Base-by-base conservation (phyloP, 1,140 invertebrate genomes). In the Leptinotarsa texana region DNA sequence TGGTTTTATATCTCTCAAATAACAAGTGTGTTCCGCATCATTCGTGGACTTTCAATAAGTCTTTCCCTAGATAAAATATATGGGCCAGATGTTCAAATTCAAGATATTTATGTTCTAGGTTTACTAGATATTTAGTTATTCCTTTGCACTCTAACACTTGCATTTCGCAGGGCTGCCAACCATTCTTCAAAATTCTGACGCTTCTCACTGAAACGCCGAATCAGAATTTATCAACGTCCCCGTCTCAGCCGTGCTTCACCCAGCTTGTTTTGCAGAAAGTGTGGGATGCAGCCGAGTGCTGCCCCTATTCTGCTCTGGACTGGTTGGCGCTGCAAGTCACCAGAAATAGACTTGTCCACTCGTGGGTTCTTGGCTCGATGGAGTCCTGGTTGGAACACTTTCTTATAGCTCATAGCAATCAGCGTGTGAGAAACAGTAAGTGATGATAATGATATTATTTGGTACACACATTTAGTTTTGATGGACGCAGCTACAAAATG, bases 381-480 rank as follows among this genome's bases (percentile, higher is more conserved):
- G 95, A 97, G 70, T 92, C 89, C 4, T 97, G 96, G 96, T 88
- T 97, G 51, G 95, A 98, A 86, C 91, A 93, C 75, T 97, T 95
- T 85, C 87, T 98, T 13, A 89, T 98, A 63, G 94, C 92, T 17
- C 93, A 97, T 81, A 90, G 89, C 65, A 95, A 96, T 84, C 93
- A 94, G 74, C 86, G 95, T 47, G 96, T 98, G 68, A 88, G 96
- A 63, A 93, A 92, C 84, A 90, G 92, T 93, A 85, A 84, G 85
- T 79, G 8, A 11, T 11, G 3, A 33, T 33, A 27, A 33, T 33
- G 27, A 33, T 6, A 33, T 33, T 33, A 5, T 27, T 27, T 27
- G 27, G 4, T 1, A 27, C 5, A 27, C 27, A 27, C 5, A 27
- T 27, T 27, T 27, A 27, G 27, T 6, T 27, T 27, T 27, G 27